Evolutionary conservation across 64 coral and sea anemone genomes (phyloP).

Genomic region (Hydrozoanthus tunicans): DNA sequence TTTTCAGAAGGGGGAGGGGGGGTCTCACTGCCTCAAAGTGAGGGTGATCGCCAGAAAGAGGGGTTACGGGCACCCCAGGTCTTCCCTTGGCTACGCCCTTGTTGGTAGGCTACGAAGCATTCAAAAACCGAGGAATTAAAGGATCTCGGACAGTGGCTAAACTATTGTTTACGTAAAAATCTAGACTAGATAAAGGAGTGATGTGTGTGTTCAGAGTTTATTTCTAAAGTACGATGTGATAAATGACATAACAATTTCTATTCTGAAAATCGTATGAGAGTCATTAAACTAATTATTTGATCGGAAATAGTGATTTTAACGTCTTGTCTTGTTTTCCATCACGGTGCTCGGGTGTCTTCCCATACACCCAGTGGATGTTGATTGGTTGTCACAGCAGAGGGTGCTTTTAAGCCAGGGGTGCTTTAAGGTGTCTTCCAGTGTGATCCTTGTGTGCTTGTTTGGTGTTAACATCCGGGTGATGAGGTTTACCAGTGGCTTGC

Average conservation of each 20-base stretch:
- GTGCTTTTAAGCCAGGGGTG: constrained; percentile 27
- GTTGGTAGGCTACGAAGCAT: too few relatives aligned
- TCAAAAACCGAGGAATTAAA: too few relatives aligned
- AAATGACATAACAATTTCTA: neutral
- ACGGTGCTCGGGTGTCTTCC: neutral
- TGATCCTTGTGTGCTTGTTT: constrained; percentile 26
- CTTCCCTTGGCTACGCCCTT: too few relatives aligned
- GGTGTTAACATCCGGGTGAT: constrained; percentile 42
- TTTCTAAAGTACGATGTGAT: neutral
- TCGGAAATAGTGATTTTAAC: neutral
- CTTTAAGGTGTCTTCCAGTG: constrained; percentile 21
- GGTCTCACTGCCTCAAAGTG: too few relatives aligned
- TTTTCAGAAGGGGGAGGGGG: too few relatives aligned
- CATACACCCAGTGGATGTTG: neutral
- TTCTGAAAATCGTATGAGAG: neutral
- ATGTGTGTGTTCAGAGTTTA: too few relatives aligned
- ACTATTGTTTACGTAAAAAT: too few relatives aligned
- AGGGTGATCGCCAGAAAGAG: too few relatives aligned
- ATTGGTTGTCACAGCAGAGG: neutral
- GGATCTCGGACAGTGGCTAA: too few relatives aligned
- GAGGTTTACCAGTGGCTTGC: constrained; percentile 1
- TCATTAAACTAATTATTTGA: neutral
- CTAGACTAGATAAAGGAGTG: too few relatives aligned
- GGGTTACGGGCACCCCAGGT: too few relatives aligned
- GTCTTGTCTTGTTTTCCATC: neutral